A percentile compares a stretch with the other conserved stretches of the same genome.
These are phyloP conservation scores for Parnassius apollo DNA, from an alignment of 2,888 invertebrate species.

Conservation along the genomic window DNA sequence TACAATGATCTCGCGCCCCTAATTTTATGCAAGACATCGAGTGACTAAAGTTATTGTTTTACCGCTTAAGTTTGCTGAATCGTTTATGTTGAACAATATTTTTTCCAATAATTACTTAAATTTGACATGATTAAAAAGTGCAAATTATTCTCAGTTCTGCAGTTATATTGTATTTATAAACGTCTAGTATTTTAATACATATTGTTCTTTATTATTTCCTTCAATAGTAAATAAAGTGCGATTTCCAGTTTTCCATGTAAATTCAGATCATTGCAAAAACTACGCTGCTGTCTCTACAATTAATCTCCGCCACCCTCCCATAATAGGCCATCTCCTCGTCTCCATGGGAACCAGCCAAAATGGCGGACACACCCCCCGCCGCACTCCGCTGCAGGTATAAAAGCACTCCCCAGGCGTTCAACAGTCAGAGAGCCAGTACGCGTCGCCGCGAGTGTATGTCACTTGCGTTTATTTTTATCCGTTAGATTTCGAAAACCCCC, in stretches of 20 bases:
- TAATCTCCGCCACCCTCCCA: constrained; percentile 78
- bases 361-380: constrained; percentile 64
- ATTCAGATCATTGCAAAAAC: constrained; percentile 15
- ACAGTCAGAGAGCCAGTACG: constrained; percentile 71
- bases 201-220: too few relatives aligned
- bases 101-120: too few relatives aligned
- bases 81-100: too few relatives aligned
- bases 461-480: constrained; percentile 45
- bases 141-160: too few relatives aligned
- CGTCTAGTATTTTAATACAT: too few relatives aligned
- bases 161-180: too few relatives aligned
- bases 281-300: constrained; percentile 62
- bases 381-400: constrained; percentile 57
- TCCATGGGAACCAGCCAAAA: constrained; percentile 70
- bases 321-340: constrained; percentile 80
- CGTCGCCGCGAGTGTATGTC: constrained; percentile 47
- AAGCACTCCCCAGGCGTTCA: constrained; percentile 54
- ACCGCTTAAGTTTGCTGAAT: too few relatives aligned
- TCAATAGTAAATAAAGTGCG: too few relatives aligned
- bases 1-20: background rate
- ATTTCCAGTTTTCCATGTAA: background rate
- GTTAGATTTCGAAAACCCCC: constrained; percentile 45
- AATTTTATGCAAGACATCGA: background rate
- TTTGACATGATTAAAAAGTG: too few relatives aligned
- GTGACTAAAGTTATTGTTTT: too few relatives aligned